Evolutionary conservation across 1,140 invertebrate species (phyloP), one percentile per base, ranked within the genome.

Genomic region (Heliconius himera): DNA sequence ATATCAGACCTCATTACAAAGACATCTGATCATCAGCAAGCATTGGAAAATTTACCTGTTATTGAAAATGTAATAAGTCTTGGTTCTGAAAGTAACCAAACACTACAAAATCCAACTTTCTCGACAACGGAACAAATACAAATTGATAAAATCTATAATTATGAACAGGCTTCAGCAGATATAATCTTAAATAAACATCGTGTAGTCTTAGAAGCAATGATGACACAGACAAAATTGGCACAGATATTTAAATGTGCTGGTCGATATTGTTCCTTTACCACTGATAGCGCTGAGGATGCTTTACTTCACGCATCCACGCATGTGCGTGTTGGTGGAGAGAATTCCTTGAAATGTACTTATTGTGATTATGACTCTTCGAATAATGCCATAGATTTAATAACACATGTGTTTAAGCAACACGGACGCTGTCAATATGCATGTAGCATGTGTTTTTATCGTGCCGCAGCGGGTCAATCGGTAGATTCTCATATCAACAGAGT

Each of bases 161-260:
- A 93, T 70, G 93, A 94, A 74, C 88, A 92, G 79, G 82, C 84
- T 18, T 91, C 93, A 82, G 86, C 85, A 0, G 82, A 87, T 75
- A 83, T 92, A 0, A 90, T 91, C 84, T 85, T 82, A 5, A 82
- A 89, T 38, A 94, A 94, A 81, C 85, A 94, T 73, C 82, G 82
- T 6, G 85, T 93, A 0, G 87, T 94, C 20, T 77, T 91, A 70
- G 89, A 92, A 9, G 80, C 87, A 0, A 94, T 94, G 93, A 85
- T 92, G 87, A 72, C 71, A 26, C 73, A 82, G 9, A 81, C 87
- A 6, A 93, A 92, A 78, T 84, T 93, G 60, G 81, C 89, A 2
- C 84, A 92, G 38, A 81, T 92, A 9, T 94, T 88, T 54, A 94
- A 94, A 85, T 94, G 93, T 76, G 87, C 91, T 3, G 93, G 92